Conservation (phyloP, 2,888 invertebrate species). For the Spodoptera littoralis region DNA sequence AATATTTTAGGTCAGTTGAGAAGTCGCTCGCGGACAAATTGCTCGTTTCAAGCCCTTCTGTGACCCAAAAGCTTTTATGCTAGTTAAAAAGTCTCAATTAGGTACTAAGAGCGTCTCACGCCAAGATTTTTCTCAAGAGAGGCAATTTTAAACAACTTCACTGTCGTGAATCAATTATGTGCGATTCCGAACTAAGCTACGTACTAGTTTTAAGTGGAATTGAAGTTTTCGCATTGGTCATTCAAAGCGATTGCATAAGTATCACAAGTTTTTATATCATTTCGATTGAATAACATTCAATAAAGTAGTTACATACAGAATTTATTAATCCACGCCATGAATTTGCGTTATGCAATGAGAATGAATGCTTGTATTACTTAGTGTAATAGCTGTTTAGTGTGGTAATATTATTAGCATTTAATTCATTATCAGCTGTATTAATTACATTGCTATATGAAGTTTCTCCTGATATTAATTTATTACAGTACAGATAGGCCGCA, state of each 20-base stretch:
- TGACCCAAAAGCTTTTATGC: constrained; percentile 49
- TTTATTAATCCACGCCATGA: constrained; percentile 44
- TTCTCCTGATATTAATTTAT: constrained; percentile 13
- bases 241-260: constrained; percentile 42
- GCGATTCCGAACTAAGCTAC: constrained; percentile 18
- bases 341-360: constrained; percentile 46
- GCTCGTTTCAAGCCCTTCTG: constrained; percentile 42
- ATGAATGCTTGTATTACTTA: constrained; percentile 41
- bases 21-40: constrained; percentile 37
- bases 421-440: constrained; percentile 37
- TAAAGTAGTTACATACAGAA: constrained; percentile 48
- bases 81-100: constrained; percentile 54
- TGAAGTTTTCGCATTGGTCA: constrained; percentile 18
- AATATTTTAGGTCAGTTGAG: constrained; percentile 46
- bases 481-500: too few species aligned
- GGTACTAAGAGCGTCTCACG: constrained; percentile 35
- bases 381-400: constrained; percentile 32
- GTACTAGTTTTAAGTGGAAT: constrained; percentile 14
- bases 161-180: constrained; percentile 44
- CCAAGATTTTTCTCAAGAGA: constrained; percentile 45
- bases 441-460: constrained; percentile 11
- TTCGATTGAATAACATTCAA: constrained; percentile 50
- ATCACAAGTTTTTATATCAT: constrained; percentile 36
- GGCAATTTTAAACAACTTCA: constrained; percentile 27
- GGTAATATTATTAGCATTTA: constrained; percentile 38